phyloP scores from a whole-genome alignment of 2,113 vertebrate species.

The Burhinus bistriatus region DNA sequence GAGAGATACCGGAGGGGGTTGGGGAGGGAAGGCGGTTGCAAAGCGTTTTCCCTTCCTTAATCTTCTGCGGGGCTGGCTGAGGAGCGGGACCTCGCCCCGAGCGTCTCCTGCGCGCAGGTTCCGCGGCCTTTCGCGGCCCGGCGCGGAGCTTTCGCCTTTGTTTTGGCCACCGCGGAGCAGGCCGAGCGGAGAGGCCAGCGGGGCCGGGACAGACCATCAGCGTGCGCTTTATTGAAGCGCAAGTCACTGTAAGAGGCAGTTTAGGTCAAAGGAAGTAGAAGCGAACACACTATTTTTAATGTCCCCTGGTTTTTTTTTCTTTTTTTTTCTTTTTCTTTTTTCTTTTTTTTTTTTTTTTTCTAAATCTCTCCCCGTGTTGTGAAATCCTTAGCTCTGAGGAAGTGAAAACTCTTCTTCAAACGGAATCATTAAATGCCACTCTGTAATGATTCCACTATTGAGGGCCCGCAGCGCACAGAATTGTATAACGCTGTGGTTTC shows the following conservation, averaged over 20 bases:
- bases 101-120: neutral
- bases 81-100: neutral
- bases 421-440: constrained; percentile 58
- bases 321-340: neutral
- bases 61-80: neutral
- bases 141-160: neutral
- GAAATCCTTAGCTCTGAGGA: constrained; percentile 69
- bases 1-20: neutral
- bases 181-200: neutral
- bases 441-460: constrained; percentile 36
- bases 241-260: constrained; percentile 31
- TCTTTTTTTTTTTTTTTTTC: neutral
- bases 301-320: neutral
- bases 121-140: accelerated
- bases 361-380: constrained; percentile 41
- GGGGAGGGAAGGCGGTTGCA: neutral
- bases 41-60: neutral
- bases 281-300: constrained; percentile 17
- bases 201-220: neutral
- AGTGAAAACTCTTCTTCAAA: constrained; percentile 77
- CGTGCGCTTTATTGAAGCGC: neutral
- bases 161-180: constrained; percentile 15
- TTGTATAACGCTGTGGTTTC: constrained; percentile 44
- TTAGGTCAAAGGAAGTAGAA: constrained; percentile 58
- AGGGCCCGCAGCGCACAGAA: neutral